These are phyloP conservation scores for Metopolophium dirhodum DNA, from an alignment of 1,140 invertebrate species.

Conservation along the genomic window DNA sequence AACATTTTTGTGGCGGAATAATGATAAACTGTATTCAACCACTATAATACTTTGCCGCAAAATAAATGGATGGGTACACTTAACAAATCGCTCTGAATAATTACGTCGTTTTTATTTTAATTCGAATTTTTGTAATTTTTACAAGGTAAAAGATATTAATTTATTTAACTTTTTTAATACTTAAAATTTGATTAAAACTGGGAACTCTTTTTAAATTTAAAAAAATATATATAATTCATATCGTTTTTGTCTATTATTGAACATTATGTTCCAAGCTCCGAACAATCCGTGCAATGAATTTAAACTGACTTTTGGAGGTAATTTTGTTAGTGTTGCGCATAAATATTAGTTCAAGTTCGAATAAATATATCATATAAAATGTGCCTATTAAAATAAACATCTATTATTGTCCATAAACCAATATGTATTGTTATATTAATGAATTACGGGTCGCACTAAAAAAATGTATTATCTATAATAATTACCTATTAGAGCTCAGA, in stretches of 20 bases:
- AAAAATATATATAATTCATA: background rate
- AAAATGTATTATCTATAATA: background rate
- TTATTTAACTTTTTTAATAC: background rate
- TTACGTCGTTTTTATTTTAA: background rate
- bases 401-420: background rate
- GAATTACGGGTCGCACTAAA: background rate
- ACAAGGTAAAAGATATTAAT: background rate
- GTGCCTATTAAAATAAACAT: background rate
- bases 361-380: background rate
- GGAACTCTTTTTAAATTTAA: background rate
- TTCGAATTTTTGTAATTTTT: background rate
- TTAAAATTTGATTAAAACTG: background rate
- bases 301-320: background rate
- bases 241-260: background rate
- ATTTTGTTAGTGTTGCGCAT: background rate
- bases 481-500: no score
- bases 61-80: background rate
- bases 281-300: background rate
- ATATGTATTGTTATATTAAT: background rate
- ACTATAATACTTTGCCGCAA: background rate
- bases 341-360: background rate
- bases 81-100: background rate
- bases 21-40: background rate
- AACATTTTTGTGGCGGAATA: background rate
- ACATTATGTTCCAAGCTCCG: background rate